phyloP scores from a whole-genome alignment of 2,888 invertebrate genomes.

The Bhutanitis thaidina region DNA sequence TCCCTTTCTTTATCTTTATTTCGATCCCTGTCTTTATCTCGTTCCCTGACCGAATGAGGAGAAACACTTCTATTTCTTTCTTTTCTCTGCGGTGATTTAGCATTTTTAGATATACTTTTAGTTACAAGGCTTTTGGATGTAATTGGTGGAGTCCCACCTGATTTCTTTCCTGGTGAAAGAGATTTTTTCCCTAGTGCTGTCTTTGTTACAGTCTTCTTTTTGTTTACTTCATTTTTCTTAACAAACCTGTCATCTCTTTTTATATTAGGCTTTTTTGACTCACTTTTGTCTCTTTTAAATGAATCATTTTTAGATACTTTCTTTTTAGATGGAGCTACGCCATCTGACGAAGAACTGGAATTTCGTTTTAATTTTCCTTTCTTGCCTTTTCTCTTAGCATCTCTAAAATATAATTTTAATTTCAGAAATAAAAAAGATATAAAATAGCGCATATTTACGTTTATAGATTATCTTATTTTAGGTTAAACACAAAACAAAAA shows the following conservation, averaged over 20 bases:
- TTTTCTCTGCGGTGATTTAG: slow-evolving; percentile 68
- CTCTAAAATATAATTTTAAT: slow-evolving; percentile 40
- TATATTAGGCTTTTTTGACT: slow-evolving; percentile 58
- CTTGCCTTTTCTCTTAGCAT: slow-evolving; percentile 71
- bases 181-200: slow-evolving; percentile 66
- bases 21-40: slow-evolving; percentile 72
- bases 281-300: slow-evolving; percentile 63
- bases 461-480: no score
- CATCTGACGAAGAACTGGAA: slow-evolving; percentile 83
- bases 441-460: no score
- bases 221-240: slow-evolving; percentile 58
- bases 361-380: slow-evolving; percentile 79
- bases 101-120: slow-evolving; percentile 59
- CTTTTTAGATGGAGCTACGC: slow-evolving; percentile 76
- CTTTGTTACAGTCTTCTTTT: slow-evolving; percentile 61
- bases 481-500: no score
- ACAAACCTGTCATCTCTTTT: slow-evolving; percentile 67
- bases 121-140: slow-evolving; percentile 62
- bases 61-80: slow-evolving; percentile 66
- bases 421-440: no score
- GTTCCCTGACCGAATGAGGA: slow-evolving; percentile 63
- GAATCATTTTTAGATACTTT: slow-evolving; percentile 70
- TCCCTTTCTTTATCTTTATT: slow-evolving; percentile 63
- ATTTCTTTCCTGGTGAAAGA: slow-evolving; percentile 72
- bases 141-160: slow-evolving; percentile 74